Evolutionary conservation across 92 coral and sea anemone species (phyloP), one percentile per base, ranked within the genome.

Genomic region (Porites rus): DNA sequence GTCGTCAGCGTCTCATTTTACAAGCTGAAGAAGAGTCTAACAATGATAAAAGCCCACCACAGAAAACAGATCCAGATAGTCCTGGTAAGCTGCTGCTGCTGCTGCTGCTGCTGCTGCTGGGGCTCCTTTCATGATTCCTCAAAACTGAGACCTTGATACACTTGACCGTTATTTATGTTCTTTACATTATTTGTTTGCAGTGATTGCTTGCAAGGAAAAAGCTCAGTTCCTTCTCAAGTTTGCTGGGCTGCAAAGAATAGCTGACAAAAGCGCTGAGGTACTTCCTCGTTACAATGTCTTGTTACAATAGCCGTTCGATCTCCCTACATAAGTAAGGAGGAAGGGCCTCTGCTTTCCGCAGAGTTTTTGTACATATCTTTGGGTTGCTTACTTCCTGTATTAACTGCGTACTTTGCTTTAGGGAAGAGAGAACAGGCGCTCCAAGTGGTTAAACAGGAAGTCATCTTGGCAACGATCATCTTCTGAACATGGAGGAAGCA

Each of bases 171-270:
- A 12, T 56, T 56, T 56, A 56, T 56, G 14, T 10, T 10, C 61
- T 56, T 56, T 56, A 10, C 16, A 56, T 10, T 56, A 61, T 75
- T 65, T 62, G 10, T 54, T 82, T 69, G 46, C 46, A 96, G 98
- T 96, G 46, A 92, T 93, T 13, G 89, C 92, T 69, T 96, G 99
- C 79, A 93, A 83, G 72, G 97, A 96, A 61, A 96, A 96, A 65
- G 94, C 98, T 31, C 92, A 87, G 92, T 96, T 96, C 84, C 91
- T 96, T 79, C 92, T 96, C 46, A 96, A 92, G 88, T 96, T 96
- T 74, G 98, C 98, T 24, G 99, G 99, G 46, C 90, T 96, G 51
- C 98, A 95, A 80, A 95, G 98, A 84, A 92, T 96, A 66, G 79
- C 95, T 5, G 94, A 95, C 13, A 91, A 92, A 61, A 77, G 31